Percentiles rank a stretch among this genome's conserved stretches.
phyloP scores from a whole-genome alignment of 2,113 vertebrate species.

The Fregata magnificens region DNA sequence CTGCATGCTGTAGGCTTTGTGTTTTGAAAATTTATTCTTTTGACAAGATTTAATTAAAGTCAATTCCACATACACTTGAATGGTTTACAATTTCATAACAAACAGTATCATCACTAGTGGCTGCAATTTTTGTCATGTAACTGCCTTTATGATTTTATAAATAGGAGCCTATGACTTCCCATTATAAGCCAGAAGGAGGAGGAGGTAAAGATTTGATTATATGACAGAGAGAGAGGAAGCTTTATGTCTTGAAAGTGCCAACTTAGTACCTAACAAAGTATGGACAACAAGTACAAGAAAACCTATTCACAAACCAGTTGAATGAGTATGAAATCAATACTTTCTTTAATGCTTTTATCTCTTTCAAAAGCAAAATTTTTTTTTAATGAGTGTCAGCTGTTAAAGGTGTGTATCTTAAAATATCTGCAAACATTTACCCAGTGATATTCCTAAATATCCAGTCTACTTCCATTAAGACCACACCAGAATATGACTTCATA shows the following conservation, averaged over 20 bases:
- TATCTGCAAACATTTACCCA: background rate
- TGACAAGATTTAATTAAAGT: slow-evolving; percentile 59
- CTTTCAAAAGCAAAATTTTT: background rate
- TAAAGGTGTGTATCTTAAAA: background rate
- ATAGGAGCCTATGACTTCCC: slow-evolving; percentile 13
- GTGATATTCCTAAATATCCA: background rate
- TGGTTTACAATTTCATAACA: slow-evolving; percentile 46
- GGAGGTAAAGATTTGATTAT: background rate
- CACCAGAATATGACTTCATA: background rate
- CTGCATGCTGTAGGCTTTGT: slow-evolving; percentile 22
- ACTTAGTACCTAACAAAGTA: background rate
- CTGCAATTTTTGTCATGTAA: slow-evolving; percentile 22
- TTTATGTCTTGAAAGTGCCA: background rate
- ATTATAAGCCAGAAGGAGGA: slow-evolving; percentile 37
- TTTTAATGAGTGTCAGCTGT: background rate
- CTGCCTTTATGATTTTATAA: slow-evolving; percentile 55
- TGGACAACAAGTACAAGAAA: background rate
- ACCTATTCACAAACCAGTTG: background rate
- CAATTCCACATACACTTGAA: background rate
- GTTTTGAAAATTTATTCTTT: slow-evolving; percentile 53
- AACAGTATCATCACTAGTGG: background rate
- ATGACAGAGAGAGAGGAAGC: background rate
- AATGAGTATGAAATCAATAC: background rate
- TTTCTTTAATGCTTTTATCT: background rate
- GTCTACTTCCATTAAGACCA: background rate